phyloP scores from a whole-genome alignment of 1,140 invertebrate species.

The Campoletis sonorensis region DNA sequence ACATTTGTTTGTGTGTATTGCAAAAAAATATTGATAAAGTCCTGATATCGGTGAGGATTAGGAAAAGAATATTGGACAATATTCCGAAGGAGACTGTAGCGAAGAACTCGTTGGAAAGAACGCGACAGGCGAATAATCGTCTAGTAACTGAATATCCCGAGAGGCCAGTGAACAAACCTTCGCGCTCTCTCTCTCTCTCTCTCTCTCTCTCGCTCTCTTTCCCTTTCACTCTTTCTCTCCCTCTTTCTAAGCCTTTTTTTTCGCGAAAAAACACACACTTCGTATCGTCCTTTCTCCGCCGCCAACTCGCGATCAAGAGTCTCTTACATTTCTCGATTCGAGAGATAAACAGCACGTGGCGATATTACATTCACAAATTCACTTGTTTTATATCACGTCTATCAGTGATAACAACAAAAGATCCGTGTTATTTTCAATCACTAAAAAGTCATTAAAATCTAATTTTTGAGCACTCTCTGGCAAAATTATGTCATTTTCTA shows the following conservation, averaged over 20 bases:
- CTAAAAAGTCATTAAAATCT: too few species aligned
- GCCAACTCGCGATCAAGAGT: not conserved
- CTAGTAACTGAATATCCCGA: slow-evolving; percentile 26
- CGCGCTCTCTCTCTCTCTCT: not conserved
- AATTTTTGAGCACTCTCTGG: too few species aligned
- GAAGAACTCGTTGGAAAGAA: not conserved
- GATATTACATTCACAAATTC: too few species aligned
- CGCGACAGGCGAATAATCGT: slow-evolving; percentile 26
- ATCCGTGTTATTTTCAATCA: too few species aligned
- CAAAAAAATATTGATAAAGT: too few species aligned
- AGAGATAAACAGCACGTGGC: too few species aligned
- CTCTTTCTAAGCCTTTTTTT: slow-evolving; percentile 1
- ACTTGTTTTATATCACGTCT: too few species aligned
- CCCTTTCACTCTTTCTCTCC: not conserved
- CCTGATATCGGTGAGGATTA: not conserved
- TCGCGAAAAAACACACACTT: not conserved
- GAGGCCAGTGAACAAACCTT: not conserved
- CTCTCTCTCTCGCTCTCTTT: not conserved
- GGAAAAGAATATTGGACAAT: not conserved
- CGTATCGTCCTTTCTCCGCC: not conserved
- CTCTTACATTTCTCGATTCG: too few species aligned
- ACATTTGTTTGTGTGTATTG: too few species aligned
- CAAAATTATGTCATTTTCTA: too few species aligned
- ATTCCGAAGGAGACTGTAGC: not conserved
- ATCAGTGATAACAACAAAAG: too few species aligned